phyloP scores from a whole-genome alignment of 2,797 vertebrate species.

The Sebastes melanostomus region DNA sequence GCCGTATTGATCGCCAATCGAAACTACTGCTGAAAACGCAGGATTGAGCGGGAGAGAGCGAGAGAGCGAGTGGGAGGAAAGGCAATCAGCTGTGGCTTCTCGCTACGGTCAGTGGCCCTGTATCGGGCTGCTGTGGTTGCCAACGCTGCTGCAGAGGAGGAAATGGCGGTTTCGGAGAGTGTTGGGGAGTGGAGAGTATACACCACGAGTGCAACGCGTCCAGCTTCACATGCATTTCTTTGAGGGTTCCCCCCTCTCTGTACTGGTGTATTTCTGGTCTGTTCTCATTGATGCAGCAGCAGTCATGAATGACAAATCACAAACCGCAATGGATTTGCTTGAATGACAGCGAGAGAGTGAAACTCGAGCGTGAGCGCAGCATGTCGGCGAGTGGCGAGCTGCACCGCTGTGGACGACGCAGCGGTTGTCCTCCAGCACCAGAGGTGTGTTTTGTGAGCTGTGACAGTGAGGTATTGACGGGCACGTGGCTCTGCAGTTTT shows the following conservation, averaged over 20 bases:
- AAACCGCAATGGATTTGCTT: slow-evolving; percentile 31
- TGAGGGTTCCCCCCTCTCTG: neutral
- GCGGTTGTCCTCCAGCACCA: slow-evolving; percentile 41
- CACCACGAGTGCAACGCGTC: neutral
- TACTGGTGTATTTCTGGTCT: neutral
- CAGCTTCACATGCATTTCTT: neutral
- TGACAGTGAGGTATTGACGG: slow-evolving; percentile 76
- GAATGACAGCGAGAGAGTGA: slow-evolving; percentile 36
- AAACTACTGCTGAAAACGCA: slow-evolving; percentile 70
- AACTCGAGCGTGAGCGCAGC: slow-evolving; percentile 32
- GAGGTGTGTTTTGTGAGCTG: slow-evolving; percentile 72
- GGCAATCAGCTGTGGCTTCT: slow-evolving; percentile 62
- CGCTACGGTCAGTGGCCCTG: slow-evolving; percentile 34
- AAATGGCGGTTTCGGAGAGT: slow-evolving; percentile 43
- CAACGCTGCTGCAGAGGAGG: slow-evolving; percentile 29
- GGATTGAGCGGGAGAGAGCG: slow-evolving; percentile 35
- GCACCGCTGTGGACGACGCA: slow-evolving; percentile 34
- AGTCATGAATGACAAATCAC: slow-evolving; percentile 43
- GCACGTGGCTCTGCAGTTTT: slow-evolving; percentile 71
- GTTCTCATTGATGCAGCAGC: slow-evolving; percentile 9
- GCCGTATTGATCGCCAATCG: slow-evolving; percentile 71
- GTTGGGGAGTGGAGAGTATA: neutral
- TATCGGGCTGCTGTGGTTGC: slow-evolving; percentile 42
- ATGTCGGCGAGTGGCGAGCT: slow-evolving; percentile 21
- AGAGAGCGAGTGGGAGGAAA: slow-evolving; percentile 37